Base-by-base conservation (phyloP, 1,140 invertebrate species). In the Dryas iulia region DNA sequence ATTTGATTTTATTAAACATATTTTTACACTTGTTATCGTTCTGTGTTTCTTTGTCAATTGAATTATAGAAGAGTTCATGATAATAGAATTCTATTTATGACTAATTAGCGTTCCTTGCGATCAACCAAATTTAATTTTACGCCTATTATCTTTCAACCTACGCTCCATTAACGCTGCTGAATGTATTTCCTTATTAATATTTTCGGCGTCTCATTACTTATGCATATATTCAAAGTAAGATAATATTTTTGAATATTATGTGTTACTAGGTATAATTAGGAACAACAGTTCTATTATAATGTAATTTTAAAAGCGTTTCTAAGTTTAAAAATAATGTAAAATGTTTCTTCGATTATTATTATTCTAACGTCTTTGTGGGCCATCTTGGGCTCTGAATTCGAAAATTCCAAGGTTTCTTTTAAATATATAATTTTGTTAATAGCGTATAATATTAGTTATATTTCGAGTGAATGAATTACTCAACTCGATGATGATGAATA, bases 121-220 rank as follows among this genome's bases (percentile, higher is more conserved):
- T 54, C 52, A 56, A 56, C 26, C 26, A 28, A 61, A 61, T 69
- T 69, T 53, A 71, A 71, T 71, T 71, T 68, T 25, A 73, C 62
- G 35, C 58, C 59, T 69, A 73, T 69, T 66, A 69, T 64, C 30
- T 60, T 39, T 39, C 25, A 65, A 25, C 25, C 65, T 18, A 56
- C 68, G 66, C 61, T 59, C 58, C 54, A 68, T 67, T 67, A 68
- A n/a, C 12, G 56, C 30, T 39, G 30, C 26, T 11, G 25, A 67
- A 58, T 56, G 54, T 64, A 35, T 72, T 72, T 64, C 30, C 58
- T 31, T 63, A 21, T 67, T 53, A 31, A 21, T 59, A 66, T 66
- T 66, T 66, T 59, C 52, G 26, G 64, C 24, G 53, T 33, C n/a
- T 26, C n/a, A 26, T 69, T 35, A 12, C 33, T 4, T 35, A 35